Base-by-base conservation (phyloP, 2,113 vertebrate genomes). In the Zeus faber region DNA sequence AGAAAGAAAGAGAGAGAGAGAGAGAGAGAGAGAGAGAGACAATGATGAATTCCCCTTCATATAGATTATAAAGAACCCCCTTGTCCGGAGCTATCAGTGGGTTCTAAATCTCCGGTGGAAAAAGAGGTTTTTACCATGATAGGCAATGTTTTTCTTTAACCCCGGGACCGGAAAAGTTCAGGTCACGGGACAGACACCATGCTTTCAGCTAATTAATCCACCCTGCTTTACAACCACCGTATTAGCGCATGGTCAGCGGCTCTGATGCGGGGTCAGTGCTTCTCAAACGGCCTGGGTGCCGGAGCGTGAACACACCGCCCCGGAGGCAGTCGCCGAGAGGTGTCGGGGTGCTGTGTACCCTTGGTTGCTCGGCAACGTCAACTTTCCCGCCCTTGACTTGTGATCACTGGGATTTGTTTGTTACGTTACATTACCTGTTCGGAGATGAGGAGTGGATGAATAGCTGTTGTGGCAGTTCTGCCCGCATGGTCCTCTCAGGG, bases 201-300 rank as follows among this genome's bases (percentile, higher is more conserved):
- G 60, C 68, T 62, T 25, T 63, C 58, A 72, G 56, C 67, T 81
- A 83, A 88, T 85, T 80, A 85, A 86, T 77, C 65, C 72, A 71
- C 59, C 69, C 69, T 74, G 61, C 77, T 58, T 78, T 74, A 81
- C 83, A 79, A 67, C 68, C 70, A 67, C 68, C 79, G 74, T 64
- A 79, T 81, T 74, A 79, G 64, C 44, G 17, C 51, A 60, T n/a
- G 72, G 78, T 80, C 74, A 66, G 72, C 47, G 59, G 58, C 65
- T 66, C 47, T 13, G 13, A 76, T 75, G 62, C 74, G 61, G 82
- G 82, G 84, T 85, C 79, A 86, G 65, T 45, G 73, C 68, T 63
- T 80, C 65, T 71, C 70, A 80, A 76, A 74, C 54, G 18, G 61
- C 67, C 46, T 10, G 35, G 47, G 50, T 35, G 55, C 54, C 11